Percentiles rank a stretch among this genome's conserved stretches.
phyloP scores from a whole-genome alignment of 1,140 invertebrate species.

The Orussus abietinus region DNA sequence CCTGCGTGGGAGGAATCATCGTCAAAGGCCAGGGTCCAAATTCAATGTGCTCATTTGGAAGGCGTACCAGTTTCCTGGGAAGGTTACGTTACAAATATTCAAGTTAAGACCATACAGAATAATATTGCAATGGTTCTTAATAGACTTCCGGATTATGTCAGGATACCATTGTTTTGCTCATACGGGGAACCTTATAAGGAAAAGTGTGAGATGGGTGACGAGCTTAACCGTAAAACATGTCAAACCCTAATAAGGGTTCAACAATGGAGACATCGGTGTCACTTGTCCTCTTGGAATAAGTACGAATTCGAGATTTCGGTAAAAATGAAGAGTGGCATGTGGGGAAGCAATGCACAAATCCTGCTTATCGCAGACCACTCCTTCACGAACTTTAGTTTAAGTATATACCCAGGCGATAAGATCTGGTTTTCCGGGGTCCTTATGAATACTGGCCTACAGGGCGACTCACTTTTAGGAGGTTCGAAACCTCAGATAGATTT shows the following conservation, averaged over 20 bases:
- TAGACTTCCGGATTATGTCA: conserved; percentile 59
- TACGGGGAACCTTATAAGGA: conserved; percentile 62
- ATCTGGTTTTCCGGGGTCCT: conserved; percentile 67
- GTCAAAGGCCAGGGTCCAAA: conserved; percentile 61
- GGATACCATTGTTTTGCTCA: conserved; percentile 61
- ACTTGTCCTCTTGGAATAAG: conserved; percentile 66
- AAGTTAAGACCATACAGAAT: conserved; percentile 61
- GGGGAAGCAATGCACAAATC: conserved; percentile 62
- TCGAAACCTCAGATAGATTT: conserved; percentile 57
- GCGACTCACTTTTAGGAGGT: conserved; percentile 57
- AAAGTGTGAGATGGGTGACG: conserved; percentile 52
- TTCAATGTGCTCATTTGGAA: conserved; percentile 65
- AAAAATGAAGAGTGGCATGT: conserved; percentile 64
- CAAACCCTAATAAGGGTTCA: conserved; percentile 53
- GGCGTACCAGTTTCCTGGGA: conserved; percentile 67
- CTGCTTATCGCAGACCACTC: conserved; percentile 59
- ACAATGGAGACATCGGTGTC: conserved; percentile 59
- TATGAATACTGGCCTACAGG: conserved; percentile 35
- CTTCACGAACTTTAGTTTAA: conserved; percentile 68
- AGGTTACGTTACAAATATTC: conserved; percentile 66
- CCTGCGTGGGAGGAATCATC: conserved; percentile 66
- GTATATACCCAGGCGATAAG: conserved; percentile 64
- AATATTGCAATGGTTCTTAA: conserved; percentile 56
- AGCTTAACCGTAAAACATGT: conserved; percentile 53
- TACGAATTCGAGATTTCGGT: conserved; percentile 69